Evolutionary conservation across 2,797 vertebrate species (phyloP).

Genomic region (Huso huso): DNA sequence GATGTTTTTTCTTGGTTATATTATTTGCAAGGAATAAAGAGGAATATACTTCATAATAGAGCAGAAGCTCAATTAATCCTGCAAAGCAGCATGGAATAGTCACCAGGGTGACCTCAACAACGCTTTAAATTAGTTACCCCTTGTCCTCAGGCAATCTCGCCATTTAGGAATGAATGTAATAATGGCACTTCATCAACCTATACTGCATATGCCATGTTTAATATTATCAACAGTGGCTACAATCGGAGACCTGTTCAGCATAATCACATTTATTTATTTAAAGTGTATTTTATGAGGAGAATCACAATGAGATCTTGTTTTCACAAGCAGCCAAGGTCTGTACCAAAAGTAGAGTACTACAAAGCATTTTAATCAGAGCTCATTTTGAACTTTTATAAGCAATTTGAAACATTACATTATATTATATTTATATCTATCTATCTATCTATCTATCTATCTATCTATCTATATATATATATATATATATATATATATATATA

Average conservation of each 20-base stretch:
- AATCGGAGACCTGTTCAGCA: constrained; percentile 4
- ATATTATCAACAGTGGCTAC: not conserved
- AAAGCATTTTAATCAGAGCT: too few species aligned
- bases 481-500: too few species aligned
- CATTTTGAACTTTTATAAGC: too few species aligned
- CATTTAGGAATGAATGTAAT: constrained; percentile 11
- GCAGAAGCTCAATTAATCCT: constrained; percentile 10
- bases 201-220: constrained; percentile 7
- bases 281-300: not conserved
- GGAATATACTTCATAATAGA: not conserved
- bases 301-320: not conserved
- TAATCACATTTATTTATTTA: not conserved
- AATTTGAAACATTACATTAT: too few species aligned
- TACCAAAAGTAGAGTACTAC: too few species aligned
- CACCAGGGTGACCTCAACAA: constrained; percentile 7
- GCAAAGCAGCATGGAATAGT: not conserved
- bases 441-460: too few species aligned
- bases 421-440: too few species aligned
- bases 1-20: not conserved
- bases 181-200: constrained; percentile 6
- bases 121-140: constrained; percentile 7
- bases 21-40: constrained; percentile 2
- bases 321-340: too few species aligned
- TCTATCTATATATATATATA: too few species aligned
- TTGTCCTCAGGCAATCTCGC: constrained; percentile 5